Conservation (phyloP, 2,113 vertebrate genomes). For the Ivindomyrus marchei region DNA sequence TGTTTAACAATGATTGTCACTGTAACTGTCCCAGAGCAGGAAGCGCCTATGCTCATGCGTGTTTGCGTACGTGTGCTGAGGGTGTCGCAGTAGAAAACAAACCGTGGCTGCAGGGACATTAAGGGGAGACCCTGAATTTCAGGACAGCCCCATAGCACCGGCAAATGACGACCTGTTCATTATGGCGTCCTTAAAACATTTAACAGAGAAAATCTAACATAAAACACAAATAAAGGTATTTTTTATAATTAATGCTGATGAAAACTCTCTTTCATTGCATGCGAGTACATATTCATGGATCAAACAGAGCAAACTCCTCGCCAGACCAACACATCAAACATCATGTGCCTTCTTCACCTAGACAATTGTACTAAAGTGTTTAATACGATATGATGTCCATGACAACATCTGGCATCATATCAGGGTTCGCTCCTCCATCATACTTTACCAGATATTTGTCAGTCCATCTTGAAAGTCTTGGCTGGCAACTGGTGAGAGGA, state of each 20-base stretch:
- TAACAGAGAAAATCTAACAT: neutral
- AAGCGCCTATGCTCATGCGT: neutral
- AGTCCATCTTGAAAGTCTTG: neutral
- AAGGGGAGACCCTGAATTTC: neutral
- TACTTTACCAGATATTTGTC: neutral
- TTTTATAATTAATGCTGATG: neutral
- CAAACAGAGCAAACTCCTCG: neutral
- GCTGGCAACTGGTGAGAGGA: neutral
- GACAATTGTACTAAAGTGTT: neutral
- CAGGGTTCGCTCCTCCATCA: neutral
- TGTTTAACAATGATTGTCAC: neutral
- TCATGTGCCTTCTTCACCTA: neutral
- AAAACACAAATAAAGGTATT: neutral
- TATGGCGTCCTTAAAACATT: neutral
- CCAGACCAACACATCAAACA: neutral
- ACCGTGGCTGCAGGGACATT: neutral
- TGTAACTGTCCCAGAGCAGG: neutral
- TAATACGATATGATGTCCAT: neutral
- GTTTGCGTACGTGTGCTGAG: neutral
- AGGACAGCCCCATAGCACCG: neutral
- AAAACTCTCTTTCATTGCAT: neutral
- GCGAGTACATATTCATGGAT: neutral
- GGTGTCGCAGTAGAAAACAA: neutral
- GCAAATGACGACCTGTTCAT: neutral
- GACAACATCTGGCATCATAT: no score